Evolutionary conservation across 2,113 vertebrate species (phyloP).

Genomic region (Egretta garzetta): DNA sequence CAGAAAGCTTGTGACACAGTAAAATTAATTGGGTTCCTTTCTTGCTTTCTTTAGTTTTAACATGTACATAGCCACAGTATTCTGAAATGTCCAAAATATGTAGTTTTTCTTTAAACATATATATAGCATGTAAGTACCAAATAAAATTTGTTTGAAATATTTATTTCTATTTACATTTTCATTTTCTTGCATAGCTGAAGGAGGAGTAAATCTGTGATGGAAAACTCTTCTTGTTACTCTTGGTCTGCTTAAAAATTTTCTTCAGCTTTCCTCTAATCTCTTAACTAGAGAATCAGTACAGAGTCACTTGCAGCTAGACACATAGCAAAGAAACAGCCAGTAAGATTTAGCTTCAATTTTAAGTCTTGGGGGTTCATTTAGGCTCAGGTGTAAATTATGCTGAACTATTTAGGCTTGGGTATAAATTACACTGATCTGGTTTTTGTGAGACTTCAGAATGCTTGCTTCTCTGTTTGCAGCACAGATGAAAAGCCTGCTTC

Average conservation of each 20-base stretch:
- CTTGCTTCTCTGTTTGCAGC: background rate
- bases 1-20: slow-evolving; percentile 44
- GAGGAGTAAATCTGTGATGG: background rate
- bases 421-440: background rate
- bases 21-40: slow-evolving; percentile 59
- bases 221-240: background rate
- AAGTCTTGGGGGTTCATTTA: background rate
- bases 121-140: slow-evolving; percentile 81
- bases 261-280: background rate
- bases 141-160: slow-evolving; percentile 75
- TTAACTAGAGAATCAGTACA: background rate
- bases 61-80: slow-evolving; percentile 75
- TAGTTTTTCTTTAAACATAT: slow-evolving; percentile 75
- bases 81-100: slow-evolving; percentile 72
- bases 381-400: background rate
- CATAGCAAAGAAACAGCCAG: background rate
- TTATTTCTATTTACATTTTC: slow-evolving; percentile 52
- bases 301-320: background rate
- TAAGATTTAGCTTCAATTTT: background rate
- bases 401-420: background rate
- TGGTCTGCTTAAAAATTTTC: background rate
- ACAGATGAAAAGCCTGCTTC: background rate
- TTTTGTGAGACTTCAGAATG: background rate
- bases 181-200: slow-evolving; percentile 2
- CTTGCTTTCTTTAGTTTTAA: slow-evolving; percentile 66